phyloP scores from a whole-genome alignment of 2,888 invertebrate species.

The Lissonota sp. region DNA sequence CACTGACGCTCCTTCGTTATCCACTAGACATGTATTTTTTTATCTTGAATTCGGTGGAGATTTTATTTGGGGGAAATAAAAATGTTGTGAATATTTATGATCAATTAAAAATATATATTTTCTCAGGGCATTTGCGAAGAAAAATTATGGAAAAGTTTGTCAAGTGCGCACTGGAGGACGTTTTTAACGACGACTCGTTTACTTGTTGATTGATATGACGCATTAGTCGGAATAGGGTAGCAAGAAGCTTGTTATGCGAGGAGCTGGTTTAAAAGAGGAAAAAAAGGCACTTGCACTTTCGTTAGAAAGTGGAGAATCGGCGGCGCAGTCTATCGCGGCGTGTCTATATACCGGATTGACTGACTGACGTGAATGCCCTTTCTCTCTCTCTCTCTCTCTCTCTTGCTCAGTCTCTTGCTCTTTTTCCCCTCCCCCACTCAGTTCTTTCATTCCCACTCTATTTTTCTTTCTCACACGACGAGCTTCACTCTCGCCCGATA shows the following conservation, averaged over 20 bases:
- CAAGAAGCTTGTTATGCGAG: conserved; percentile 70
- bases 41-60: no score
- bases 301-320: conserved; percentile 82
- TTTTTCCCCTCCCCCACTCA: background rate
- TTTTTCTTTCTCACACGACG: conserved; percentile 46
- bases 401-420: conserved; percentile 23
- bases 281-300: conserved; percentile 83
- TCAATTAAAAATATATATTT: no score
- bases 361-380: conserved; percentile 60
- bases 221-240: conserved; percentile 11
- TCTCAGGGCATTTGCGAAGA: no score
- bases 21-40: no score
- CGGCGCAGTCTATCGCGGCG: conserved; percentile 76
- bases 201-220: background rate
- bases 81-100: no score
- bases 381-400: conserved; percentile 8
- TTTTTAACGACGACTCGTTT: no score
- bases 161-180: no score
- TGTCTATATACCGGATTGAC: conserved; percentile 45
- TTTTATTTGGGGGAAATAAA: no score
- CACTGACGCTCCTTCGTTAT: no score
- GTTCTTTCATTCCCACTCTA: conserved; percentile 14
- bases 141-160: no score
- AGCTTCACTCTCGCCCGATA: conserved; percentile 1
- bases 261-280: conserved; percentile 75